Conservation (phyloP, 2,888 invertebrate genomes). For the Lingula anatina region DNA sequence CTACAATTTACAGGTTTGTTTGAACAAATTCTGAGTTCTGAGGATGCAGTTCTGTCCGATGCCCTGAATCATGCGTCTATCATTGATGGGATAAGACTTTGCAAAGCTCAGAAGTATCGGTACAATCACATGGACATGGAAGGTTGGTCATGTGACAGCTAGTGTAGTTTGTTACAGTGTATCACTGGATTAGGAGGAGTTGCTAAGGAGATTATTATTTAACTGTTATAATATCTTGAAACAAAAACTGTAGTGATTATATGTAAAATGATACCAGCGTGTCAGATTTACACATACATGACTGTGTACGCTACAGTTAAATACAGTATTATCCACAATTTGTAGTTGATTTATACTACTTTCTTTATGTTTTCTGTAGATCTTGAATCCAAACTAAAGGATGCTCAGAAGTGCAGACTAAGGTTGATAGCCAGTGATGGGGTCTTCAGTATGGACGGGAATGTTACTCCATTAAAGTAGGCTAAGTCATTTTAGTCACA, state of each 20-base stretch:
- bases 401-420: constrained; percentile 62
- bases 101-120: constrained; percentile 78
- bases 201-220: not conserved
- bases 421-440: constrained; percentile 85
- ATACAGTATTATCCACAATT: no score
- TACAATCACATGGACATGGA: constrained; percentile 78
- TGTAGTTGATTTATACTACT: no score
- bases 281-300: no score
- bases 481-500: constrained; percentile 1
- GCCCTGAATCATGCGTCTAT: constrained; percentile 89
- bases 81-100: constrained; percentile 84
- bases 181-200: not conserved
- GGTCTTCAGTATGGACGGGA: constrained; percentile 93
- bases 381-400: constrained; percentile 68
- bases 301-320: no score
- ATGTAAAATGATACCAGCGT: no score
- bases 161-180: not conserved
- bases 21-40: constrained; percentile 55
- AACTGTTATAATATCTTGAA: not conserved
- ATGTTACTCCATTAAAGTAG: constrained; percentile 70
- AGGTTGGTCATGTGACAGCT: constrained; percentile 56
- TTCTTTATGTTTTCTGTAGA: constrained; percentile 59
- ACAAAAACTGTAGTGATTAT: no score
- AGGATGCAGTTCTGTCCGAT: constrained; percentile 84
- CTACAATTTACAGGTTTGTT: no score